phyloP scores from a whole-genome alignment of 2,113 vertebrate species.

The Gambusia affinis region DNA sequence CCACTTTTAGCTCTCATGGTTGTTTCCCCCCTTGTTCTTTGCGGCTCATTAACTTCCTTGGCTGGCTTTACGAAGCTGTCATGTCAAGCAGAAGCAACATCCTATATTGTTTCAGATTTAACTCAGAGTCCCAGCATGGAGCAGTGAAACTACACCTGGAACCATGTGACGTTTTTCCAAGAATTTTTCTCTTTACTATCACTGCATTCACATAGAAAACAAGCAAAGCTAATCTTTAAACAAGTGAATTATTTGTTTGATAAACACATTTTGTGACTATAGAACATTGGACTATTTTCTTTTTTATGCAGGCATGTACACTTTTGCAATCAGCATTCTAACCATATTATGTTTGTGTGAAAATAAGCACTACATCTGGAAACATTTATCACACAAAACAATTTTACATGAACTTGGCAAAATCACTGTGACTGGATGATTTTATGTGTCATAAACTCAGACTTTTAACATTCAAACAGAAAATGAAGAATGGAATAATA shows the following conservation, averaged over 20 bases:
- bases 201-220: neutral
- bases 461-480: too few relatives aligned
- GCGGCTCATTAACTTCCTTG: constrained; percentile 31
- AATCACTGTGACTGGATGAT: too few relatives aligned
- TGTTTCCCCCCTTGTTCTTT: constrained; percentile 1
- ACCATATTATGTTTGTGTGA: too few relatives aligned
- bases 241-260: neutral
- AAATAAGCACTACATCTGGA: too few relatives aligned
- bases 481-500: too few relatives aligned
- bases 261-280: neutral
- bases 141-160: constrained; percentile 1
- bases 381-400: too few relatives aligned
- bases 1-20: constrained; percentile 45
- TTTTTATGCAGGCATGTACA: too few relatives aligned
- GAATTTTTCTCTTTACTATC: neutral
- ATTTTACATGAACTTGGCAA: too few relatives aligned
- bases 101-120: constrained; percentile 24
- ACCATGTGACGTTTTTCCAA: neutral
- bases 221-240: neutral
- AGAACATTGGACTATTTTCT: too few relatives aligned
- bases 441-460: too few relatives aligned
- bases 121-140: constrained; percentile 16
- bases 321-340: too few relatives aligned
- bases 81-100: constrained; percentile 37
- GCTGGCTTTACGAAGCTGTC: constrained; percentile 20